These are phyloP conservation scores for Poicephalus gulielmi DNA, from an alignment of 2,113 vertebrate species.

Conservation along the genomic window DNA sequence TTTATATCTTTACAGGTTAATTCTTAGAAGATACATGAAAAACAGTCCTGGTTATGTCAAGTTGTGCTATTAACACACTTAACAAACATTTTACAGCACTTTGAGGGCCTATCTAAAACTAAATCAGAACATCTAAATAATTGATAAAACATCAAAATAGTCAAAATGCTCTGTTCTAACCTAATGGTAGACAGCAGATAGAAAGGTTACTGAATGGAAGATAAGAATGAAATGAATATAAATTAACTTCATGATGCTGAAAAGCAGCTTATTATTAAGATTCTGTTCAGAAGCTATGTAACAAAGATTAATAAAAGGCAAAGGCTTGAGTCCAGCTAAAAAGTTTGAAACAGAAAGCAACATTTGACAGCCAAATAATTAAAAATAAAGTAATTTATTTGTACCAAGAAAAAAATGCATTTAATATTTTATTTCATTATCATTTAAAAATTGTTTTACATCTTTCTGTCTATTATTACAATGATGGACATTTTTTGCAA, in stretches of 20 bases:
- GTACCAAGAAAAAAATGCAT: not conserved
- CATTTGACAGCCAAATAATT: not conserved
- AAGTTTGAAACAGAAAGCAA: not conserved
- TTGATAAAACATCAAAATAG: constrained; percentile 23
- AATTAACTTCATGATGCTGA: constrained; percentile 16
- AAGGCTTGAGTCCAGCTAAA: not conserved
- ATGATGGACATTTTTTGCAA: not conserved
- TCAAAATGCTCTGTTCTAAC: not conserved
- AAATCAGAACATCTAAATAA: constrained; percentile 15
- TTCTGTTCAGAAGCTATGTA: not conserved
- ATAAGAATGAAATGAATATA: not conserved
- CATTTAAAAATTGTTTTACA: not conserved
- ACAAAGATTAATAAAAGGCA: constrained; percentile 11
- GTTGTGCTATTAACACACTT: not conserved
- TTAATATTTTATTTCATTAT: not conserved
- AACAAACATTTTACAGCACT: not conserved
- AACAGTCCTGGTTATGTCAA: not conserved
- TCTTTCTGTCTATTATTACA: not conserved
- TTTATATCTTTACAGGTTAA: not conserved
- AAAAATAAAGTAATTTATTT: not conserved
- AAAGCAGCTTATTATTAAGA: not conserved
- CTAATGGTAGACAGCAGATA: not conserved
- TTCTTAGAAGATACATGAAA: not conserved
- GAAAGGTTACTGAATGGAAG: constrained; percentile 1
- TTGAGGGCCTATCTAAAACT: not conserved